A percentile compares a stretch with the other conserved stretches of the same genome.
These are phyloP conservation scores for Sinocyclocheilus grahami DNA, from an alignment of 2,113 vertebrate species.

Conservation along the genomic window DNA sequence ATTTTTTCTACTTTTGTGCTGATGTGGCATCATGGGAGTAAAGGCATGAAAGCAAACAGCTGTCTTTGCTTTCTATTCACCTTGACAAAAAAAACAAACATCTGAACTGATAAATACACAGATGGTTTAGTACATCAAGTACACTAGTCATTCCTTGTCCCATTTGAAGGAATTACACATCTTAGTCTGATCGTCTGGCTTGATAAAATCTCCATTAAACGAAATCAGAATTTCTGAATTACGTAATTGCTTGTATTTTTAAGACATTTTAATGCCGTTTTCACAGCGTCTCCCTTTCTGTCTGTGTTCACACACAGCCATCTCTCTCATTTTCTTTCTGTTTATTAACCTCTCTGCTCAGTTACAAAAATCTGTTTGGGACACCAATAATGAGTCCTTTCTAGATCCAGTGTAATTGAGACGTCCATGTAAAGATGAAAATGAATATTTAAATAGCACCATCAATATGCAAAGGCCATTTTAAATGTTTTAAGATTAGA, in stretches of 20 bases:
- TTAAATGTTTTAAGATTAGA: conserved; percentile 69
- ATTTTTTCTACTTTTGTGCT: not conserved
- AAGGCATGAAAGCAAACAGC: conserved; percentile 41
- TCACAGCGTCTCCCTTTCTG: not conserved
- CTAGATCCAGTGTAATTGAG: conserved; percentile 68
- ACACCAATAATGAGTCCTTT: conserved; percentile 48
- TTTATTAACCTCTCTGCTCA: conserved; percentile 29
- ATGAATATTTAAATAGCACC: conserved; percentile 65
- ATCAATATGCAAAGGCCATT: conserved; percentile 64
- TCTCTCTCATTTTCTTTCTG: not conserved
- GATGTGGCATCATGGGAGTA: conserved; percentile 34
- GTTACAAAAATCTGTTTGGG: conserved; percentile 14
- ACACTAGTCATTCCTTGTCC: conserved; percentile 2
- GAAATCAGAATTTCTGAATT: conserved; percentile 24
- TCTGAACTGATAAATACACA: conserved; percentile 39
- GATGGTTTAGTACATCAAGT: not conserved
- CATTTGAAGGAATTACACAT: conserved; percentile 41
- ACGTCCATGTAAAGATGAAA: conserved; percentile 59
- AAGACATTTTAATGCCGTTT: not conserved
- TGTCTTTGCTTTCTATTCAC: conserved; percentile 37
- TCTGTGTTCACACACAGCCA: not conserved
- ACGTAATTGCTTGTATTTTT: conserved; percentile 1
- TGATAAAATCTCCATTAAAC: conserved; percentile 33
- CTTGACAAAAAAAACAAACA: conserved; percentile 38
- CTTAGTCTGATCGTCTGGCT: conserved; percentile 39